Evolutionary conservation across 2,113 vertebrate species (phyloP).

Genomic region (Eurystomus gularis): DNA sequence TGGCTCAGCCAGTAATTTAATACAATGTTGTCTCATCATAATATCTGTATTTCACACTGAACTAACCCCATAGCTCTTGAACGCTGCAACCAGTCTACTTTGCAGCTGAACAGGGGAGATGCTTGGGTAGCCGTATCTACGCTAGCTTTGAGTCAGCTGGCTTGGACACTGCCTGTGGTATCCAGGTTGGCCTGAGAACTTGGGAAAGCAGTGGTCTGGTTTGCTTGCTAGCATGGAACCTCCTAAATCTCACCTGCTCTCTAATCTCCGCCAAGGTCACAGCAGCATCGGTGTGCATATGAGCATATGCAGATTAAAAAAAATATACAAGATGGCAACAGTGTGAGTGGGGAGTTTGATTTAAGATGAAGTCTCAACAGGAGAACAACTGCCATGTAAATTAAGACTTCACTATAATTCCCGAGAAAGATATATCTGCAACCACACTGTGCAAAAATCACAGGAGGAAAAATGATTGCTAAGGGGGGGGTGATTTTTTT

Average conservation of each 20-base stretch:
- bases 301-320: background rate
- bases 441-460: background rate
- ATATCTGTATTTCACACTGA: background rate
- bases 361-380: background rate
- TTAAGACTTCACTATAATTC: background rate
- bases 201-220: background rate
- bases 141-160: background rate
- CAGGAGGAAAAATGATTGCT: background rate
- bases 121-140: background rate
- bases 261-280: background rate
- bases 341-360: rapidly evolving
- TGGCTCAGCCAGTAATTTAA: background rate
- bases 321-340: background rate
- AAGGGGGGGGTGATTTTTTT: background rate
- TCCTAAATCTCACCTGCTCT: background rate
- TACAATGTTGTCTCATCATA: background rate
- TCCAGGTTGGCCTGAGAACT: background rate
- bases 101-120: background rate
- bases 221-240: background rate
- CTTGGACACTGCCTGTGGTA: background rate
- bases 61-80: background rate
- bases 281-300: rapidly evolving
- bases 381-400: background rate
- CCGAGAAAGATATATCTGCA: background rate
- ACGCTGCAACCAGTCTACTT: rapidly evolving